These are phyloP conservation scores for Mesocentrotus franciscanus DNA, from an alignment of 53 echinoderm and acorn worm genomes.

Conservation along the genomic window DNA sequence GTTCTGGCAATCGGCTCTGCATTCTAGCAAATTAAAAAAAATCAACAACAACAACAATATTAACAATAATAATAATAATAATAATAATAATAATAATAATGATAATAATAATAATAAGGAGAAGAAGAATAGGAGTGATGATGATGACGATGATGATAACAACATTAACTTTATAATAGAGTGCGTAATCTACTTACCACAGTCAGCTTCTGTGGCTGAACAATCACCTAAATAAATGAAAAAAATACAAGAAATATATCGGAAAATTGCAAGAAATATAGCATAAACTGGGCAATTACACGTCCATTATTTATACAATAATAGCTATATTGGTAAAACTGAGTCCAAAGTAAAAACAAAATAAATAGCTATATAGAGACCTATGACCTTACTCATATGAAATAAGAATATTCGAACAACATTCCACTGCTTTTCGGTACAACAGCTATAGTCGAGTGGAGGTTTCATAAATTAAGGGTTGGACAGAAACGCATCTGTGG, in stretches of 20 bases:
- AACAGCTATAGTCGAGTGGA: no score
- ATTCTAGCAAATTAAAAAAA: background rate
- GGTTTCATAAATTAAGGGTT: no score
- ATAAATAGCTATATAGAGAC: no score
- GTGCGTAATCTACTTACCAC: background rate
- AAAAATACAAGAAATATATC: background rate
- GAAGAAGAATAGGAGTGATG: background rate
- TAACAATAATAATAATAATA: background rate
- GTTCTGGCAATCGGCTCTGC: constrained; percentile 71
- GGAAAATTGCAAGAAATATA: background rate
- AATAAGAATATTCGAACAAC: no score
- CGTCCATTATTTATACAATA: background rate
- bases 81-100: background rate
- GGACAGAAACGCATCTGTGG: no score
- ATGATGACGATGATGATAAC: background rate
- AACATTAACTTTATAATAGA: background rate
- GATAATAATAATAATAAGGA: background rate
- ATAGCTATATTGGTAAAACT: background rate
- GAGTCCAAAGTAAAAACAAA: no score
- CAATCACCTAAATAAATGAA: background rate
- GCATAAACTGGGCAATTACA: background rate
- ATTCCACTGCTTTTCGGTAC: no score
- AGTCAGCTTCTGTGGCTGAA: background rate
- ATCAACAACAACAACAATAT: background rate
- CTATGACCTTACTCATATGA: no score